Base-by-base conservation (phyloP, 1,140 invertebrate genomes). In the Riptortus pedestris region DNA sequence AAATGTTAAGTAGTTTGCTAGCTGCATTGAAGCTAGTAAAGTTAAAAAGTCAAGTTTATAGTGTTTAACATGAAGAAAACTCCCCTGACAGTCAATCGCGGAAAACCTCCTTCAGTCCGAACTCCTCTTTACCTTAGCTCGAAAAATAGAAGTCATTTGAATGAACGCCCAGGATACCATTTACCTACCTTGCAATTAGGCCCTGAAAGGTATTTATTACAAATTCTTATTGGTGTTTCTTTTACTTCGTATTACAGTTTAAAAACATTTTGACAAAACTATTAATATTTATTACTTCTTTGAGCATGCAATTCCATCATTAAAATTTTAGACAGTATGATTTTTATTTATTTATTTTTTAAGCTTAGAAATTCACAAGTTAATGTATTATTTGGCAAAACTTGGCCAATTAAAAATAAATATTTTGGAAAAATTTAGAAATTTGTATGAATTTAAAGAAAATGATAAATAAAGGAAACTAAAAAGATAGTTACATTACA, bases 31-130 rank as follows among this genome's bases (percentile, higher is more conserved):
- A 51, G 29, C 60, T 62, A 64, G 63, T 27, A 24, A 64, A 38
- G 63, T 43, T 38, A 3, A 64, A 27, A 27, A 58, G 29, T 64
- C 16, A n/a, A 58, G 16, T 48, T 4, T 45, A 24, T 48, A 29
- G 22, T 28, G 55, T 26, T 38, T 64, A 64, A 65, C 63, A 65
- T 65, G 63, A 65, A 60, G 63, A 65, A 65, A 51, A 65, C 31
- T 31, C 63, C 63, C 24, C 24, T 52, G 18, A 51, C 28, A 1
- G 45, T 27, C 26, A 58, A 20, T 60, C 63, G 63, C 31, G 63
- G 63, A 24, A 65, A 65, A 27, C 63, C 63, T 60, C 63, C 63
- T 57, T 65, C 63, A 22, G 38, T 65, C 43, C 55, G 63, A 18
- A 31, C 57, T 12, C 63, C 63, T 48, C 48, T 31, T 16, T 65